Evolutionary conservation across 2,888 invertebrate genomes (phyloP), one percentile per base, ranked within the genome.

Genomic region (Electrophaes corylata): DNA sequence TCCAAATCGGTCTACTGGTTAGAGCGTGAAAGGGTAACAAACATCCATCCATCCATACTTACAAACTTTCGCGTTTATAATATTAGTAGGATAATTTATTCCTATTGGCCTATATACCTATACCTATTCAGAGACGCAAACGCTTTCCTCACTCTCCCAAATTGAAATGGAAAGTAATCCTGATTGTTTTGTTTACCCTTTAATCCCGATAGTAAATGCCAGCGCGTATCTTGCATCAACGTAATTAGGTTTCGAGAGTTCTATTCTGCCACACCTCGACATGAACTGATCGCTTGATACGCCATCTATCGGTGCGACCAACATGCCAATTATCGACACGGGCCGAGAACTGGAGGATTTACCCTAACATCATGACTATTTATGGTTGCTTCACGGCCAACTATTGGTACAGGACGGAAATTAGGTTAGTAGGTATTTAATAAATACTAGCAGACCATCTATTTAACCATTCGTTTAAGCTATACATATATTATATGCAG

Each of bases 241-340:
- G 73, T 78, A 81, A 81, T 81, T 79, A 79, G 74, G 72, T 47
- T 58, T 62, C 61, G 57, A 64, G 31, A 62, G 67, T 59, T 70
- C 72, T 74, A 69, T 62, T 63, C 62, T 61, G 59, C 69, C 70
- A 66, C 72, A 67, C 78, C 73, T 66, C 61, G 69, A 70, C 73
- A 70, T 70, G 70, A 60, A 39, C 57, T 12, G 62, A 66, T 64
- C 60, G 62, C 37, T 44, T 1, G 62, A 64, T 64, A 64, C 14
- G 55, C 43, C 52, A 66, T 60, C 67, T 69, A 76, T 71, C 66
- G 59, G 69, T 65, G 70, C 75, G 78, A 49, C n/a, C n/a, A n/a
- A n/a, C 40, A 49, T 72, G 76, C 75, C 75, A 74, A 66, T 65
- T 52, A 64, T 69, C 63, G 59, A 12, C 43, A 43, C 18, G 18